Evolutionary conservation across 1,140 invertebrate genomes (phyloP).

Genomic region (Cydia fagiglandana): DNA sequence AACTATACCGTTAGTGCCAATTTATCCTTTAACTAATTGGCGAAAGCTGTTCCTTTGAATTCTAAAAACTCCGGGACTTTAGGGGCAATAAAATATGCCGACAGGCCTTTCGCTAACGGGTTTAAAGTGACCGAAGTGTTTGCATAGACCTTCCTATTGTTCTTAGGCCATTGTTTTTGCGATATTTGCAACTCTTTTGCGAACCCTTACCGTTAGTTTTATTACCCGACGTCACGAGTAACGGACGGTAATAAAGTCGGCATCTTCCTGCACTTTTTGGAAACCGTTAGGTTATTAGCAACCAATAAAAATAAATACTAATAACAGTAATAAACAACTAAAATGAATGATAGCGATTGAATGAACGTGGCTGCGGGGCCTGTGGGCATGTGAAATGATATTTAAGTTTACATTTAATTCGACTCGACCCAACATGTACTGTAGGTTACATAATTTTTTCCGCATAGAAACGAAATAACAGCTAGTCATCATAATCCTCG

Average conservation of each 20-base stretch:
- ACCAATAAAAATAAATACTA: slow-evolving; percentile 30
- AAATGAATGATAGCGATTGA: slow-evolving; percentile 53
- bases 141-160: slow-evolving; percentile 30
- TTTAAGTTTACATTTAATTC: not conserved
- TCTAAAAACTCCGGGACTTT: slow-evolving; percentile 27
- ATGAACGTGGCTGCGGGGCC: slow-evolving; percentile 45
- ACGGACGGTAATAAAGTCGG: slow-evolving; percentile 47
- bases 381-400: slow-evolving; percentile 51
- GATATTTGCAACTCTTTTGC: slow-evolving; percentile 38
- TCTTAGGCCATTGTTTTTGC: slow-evolving; percentile 21
- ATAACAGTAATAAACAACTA: slow-evolving; percentile 33
- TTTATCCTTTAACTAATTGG: slow-evolving; percentile 31
- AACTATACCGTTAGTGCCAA: slow-evolving; percentile 27
- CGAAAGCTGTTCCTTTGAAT: slow-evolving; percentile 32
- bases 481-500: too few relatives aligned
- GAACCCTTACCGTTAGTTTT: slow-evolving; percentile 52
- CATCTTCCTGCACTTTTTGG: slow-evolving; percentile 34
- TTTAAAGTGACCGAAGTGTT: slow-evolving; percentile 23
- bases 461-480: too few relatives aligned
- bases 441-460: too few relatives aligned
- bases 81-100: slow-evolving; percentile 33
- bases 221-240: slow-evolving; percentile 40
- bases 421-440: not conserved
- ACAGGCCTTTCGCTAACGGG: slow-evolving; percentile 30
- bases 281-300: slow-evolving; percentile 30